Evolutionary conservation across 2,888 invertebrate species (phyloP), one percentile per base, ranked within the genome.

Genomic region (Cheilosia vulpina): DNA sequence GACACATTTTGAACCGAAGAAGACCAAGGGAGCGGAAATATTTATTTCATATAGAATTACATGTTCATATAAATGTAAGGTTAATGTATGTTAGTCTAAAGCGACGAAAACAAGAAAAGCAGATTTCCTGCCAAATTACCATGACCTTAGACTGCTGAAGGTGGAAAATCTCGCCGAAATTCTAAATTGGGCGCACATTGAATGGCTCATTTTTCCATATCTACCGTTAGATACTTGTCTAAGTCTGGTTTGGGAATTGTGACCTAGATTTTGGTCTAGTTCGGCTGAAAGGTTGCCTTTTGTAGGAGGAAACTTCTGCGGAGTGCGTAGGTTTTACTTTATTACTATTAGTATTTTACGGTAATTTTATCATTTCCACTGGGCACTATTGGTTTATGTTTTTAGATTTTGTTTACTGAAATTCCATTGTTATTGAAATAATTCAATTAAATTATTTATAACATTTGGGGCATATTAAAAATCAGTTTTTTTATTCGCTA

Each of bases 61-160:
- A 41, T 4, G 7, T 6, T 2, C 6, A 63, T 19, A 6, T 19
- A 6, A 0, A 11, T 52, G n/a, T 21, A 34, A 17, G 15, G n/a
- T n/a, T 7, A 13, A 27, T 6, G 27, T 19, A 62, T 19, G n/a
- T 34, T 6, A 53, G n/a, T 3, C 13, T 1, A 13, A 55, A 50
- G 34, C 34, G 38, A 47, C 27, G 45, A 68, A 68, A 68, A 57
- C 19, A 45, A 31, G 52, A 31, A 63, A 63, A 47, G n/a, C 17
- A 1, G 31, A 31, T 19, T 45, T 43, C 55, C 27, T 68, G 55
- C 45, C 13, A 55, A 68, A 55, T 68, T 68, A 55, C 55, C 68
- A 68, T 68, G 43, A 45, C 55, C 55, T 68, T 55, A 53, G 27
- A 43, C 24, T 57, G 68, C 19, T 45, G 43, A 15, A 55, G 55